These are phyloP conservation scores for Campopleginae sp. DNA, from an alignment of 2,888 invertebrate genomes.

Conservation along the genomic window DNA sequence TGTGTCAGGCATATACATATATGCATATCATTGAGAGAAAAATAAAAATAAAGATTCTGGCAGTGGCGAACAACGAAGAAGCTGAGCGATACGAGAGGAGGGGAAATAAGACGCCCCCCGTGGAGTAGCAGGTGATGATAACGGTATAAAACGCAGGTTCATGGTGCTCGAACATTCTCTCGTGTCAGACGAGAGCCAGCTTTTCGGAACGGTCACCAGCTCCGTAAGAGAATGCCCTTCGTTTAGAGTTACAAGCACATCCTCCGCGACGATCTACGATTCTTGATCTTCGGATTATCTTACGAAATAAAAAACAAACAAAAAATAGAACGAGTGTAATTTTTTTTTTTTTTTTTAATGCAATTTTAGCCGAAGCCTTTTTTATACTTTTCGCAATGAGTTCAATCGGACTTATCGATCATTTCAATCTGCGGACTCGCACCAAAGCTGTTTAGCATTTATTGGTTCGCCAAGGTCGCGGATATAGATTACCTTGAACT, in stretches of 20 bases:
- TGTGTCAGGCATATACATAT: conserved; percentile 1
- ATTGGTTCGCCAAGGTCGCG: background rate
- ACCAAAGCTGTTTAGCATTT: background rate
- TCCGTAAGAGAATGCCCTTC: conserved; percentile 36
- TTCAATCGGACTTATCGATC: background rate
- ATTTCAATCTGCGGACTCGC: background rate
- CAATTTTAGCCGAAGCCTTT: background rate
- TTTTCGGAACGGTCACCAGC: conserved; percentile 29
- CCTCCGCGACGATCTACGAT: background rate
- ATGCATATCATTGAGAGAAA: background rate
- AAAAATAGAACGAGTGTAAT: background rate
- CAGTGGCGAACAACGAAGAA: conserved; percentile 65
- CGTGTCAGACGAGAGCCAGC: conserved; percentile 21
- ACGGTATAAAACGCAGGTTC: conserved; percentile 73
- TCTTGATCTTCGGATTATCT: background rate
- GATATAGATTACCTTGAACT: conserved; percentile 63
- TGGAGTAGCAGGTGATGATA: conserved; percentile 78
- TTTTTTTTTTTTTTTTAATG: background rate
- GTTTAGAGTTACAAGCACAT: background rate
- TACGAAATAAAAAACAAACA: background rate
- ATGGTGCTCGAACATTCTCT: conserved; percentile 56
- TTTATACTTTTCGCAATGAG: background rate
- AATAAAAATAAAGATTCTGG: conserved; percentile 26
- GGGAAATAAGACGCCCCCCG: conserved; percentile 50
- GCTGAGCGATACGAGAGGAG: conserved; percentile 58